Base-by-base conservation (phyloP, 2,888 invertebrate species). In the Emmelina monodactyla region DNA sequence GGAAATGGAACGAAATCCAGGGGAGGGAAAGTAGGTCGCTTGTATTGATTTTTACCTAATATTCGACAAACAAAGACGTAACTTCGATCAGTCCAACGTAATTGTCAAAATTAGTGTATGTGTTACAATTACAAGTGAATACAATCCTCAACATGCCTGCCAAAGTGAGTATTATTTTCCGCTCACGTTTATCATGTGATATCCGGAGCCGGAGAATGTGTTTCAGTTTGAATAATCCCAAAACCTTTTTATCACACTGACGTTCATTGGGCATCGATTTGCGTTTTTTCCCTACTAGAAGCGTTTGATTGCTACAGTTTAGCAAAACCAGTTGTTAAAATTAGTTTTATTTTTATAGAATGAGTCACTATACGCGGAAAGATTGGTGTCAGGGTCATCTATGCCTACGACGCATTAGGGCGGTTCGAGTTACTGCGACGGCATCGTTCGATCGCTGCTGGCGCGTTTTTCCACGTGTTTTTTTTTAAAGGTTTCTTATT, bases 11-110 rank as follows among this genome's bases (percentile, higher is more conserved):
- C n/a, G 19, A 19, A 19, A 14, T 29, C 14, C 5, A 29, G 12
- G 13, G 14, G 55, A 53, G 53, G 54, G 55, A 51, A 70, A 70
- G 59, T 72, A 71, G 73, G 72, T 73, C 67, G 66, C 50, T 57
- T 47, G 51, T 68, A 75, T 72, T 68, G 75, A 75, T 73, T 76
- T 73, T 73, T 65, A 50, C 49, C 46, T 46, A 60, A 53, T 58
- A 62, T 58, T 61, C 56, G 50, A 49, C 60, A 56, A 62, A 63
- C 65, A 67, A 66, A 62, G 63, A 54, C 53, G 43, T 47, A 49
- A 42, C 55, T n/a, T n/a, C 40, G 49, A 47, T 38, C 52, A 50
- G 53, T 55, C 25, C 25, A 11, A 9, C n/a, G 25, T 53, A 48
- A 48, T 43, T 50, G 46, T 46, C 46, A 47, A 44, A 47, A 48